These are phyloP conservation scores for Sebastes schlegelii DNA, from an alignment of 2,113 vertebrate genomes.

Conservation along the genomic window DNA sequence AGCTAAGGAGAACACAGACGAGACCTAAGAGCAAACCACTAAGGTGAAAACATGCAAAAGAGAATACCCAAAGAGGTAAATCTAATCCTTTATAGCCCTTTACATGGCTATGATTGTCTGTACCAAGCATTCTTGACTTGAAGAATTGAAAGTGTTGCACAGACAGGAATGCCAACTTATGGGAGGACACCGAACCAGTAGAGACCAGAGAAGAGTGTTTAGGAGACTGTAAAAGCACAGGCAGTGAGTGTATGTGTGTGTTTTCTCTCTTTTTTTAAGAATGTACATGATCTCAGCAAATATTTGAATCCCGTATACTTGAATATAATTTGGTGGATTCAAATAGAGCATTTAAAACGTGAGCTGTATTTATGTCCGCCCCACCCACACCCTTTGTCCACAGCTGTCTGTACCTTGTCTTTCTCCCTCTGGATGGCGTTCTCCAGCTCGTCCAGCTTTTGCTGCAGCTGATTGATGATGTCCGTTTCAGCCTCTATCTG, in stretches of 20 bases:
- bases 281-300: not conserved
- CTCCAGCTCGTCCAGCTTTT: conserved; percentile 90
- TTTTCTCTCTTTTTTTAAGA: not conserved
- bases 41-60: conserved; percentile 33
- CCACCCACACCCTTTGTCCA: no score
- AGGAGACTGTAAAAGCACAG: conserved; percentile 24
- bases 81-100: conserved; percentile 4
- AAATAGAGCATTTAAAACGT: not conserved
- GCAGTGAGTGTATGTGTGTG: conserved; percentile 45
- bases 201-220: conserved; percentile 30
- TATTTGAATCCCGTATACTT: not conserved
- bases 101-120: not conserved
- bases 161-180: conserved; percentile 13
- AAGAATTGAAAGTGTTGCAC: not conserved
- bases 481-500: conserved; percentile 91
- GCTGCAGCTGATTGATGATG: conserved; percentile 88
- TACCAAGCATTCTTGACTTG: not conserved
- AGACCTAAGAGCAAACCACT: not conserved
- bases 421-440: conserved; percentile 89
- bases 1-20: conserved; percentile 4
- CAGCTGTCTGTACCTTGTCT: conserved; percentile 88
- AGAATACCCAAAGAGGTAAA: conserved; percentile 21
- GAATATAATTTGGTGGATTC: not conserved
- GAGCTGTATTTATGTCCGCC: not conserved
- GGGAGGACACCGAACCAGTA: conserved; percentile 20